Percentiles rank a stretch among this genome's conserved stretches.
Evolutionary conservation across 1,140 invertebrate species (phyloP).

Genomic region (Drosophila punjabiensis): DNA sequence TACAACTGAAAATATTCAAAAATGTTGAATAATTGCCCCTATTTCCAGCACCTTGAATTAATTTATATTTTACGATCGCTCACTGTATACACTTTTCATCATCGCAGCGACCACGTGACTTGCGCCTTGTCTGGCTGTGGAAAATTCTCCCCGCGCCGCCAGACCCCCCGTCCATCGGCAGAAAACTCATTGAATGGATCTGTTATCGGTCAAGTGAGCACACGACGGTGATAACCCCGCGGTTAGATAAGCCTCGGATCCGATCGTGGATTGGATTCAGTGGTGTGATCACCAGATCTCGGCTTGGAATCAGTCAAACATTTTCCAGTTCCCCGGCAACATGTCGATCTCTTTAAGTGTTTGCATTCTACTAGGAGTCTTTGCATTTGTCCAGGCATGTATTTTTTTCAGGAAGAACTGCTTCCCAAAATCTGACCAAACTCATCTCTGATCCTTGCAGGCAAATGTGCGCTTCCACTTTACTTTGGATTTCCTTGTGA

Average conservation of each 20-base stretch:
- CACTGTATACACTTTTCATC: slow-evolving; percentile 26
- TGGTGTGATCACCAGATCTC: slow-evolving; percentile 74
- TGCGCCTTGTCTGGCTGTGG: slow-evolving; percentile 13
- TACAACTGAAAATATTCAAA: not conserved
- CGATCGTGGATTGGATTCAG: slow-evolving; percentile 14
- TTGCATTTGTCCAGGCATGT: slow-evolving; percentile 42
- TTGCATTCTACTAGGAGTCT: slow-evolving; percentile 32
- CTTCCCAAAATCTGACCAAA: not conserved
- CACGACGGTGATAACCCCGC: slow-evolving; percentile 25
- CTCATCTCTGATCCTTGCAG: slow-evolving; percentile 27
- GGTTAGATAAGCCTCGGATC: slow-evolving; percentile 19
- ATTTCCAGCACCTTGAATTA: slow-evolving; percentile 22
- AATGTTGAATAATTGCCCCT: slow-evolving; percentile 15
- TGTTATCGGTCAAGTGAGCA: slow-evolving; percentile 44
- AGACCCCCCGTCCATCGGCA: not conserved
- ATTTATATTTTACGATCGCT: slow-evolving; percentile 20
- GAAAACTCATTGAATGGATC: slow-evolving; percentile 37
- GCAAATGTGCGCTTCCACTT: slow-evolving; percentile 60
- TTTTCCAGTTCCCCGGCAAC: slow-evolving; percentile 42
- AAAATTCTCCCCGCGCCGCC: slow-evolving; percentile 1
- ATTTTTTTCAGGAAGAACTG: not conserved
- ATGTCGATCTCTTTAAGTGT: slow-evolving; percentile 36
- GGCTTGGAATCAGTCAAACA: slow-evolving; percentile 45
- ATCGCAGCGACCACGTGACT: slow-evolving; percentile 37
- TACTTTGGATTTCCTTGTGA: slow-evolving; percentile 60